A percentile compares a stretch with the other conserved stretches of the same genome.
These are phyloP conservation scores for Eledone cirrhosa DNA, from an alignment of 2,888 invertebrate species.

Conservation along the genomic window DNA sequence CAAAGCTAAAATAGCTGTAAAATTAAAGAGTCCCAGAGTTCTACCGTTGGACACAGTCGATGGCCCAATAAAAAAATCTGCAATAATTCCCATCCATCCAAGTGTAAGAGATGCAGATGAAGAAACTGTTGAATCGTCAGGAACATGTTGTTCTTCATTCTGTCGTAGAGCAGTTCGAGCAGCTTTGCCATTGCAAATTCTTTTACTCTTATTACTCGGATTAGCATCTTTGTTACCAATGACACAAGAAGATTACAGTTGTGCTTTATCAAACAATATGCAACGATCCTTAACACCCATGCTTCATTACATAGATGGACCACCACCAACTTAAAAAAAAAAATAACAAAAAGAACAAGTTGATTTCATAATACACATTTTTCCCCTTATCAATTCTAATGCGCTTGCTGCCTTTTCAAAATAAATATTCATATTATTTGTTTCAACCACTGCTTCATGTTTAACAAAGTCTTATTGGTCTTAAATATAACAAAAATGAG, in stretches of 20 bases:
- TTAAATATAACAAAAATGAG: background rate
- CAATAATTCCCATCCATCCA: too few species aligned
- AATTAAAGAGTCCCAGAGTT: too few species aligned
- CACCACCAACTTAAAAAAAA: constrained; percentile 82
- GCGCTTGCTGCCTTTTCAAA: too few species aligned
- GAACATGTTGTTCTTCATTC: constrained; percentile 70
- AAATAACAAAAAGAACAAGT: constrained; percentile 37
- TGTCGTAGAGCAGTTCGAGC: constrained; percentile 89
- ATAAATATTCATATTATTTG: too few species aligned
- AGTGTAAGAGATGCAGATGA: constrained; percentile 39
- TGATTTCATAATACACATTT: background rate
- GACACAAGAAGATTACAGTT: constrained; percentile 82
- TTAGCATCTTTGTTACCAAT: constrained; percentile 91
- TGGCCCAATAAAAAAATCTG: too few species aligned
- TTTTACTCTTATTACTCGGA: constrained; percentile 90
- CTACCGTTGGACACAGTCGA: too few species aligned
- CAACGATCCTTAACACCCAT: constrained; percentile 87
- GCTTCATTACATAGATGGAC: constrained; percentile 89
- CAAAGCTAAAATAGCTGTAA: too few species aligned
- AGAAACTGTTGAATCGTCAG: constrained; percentile 28
- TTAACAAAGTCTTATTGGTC: background rate
- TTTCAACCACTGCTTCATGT: too few species aligned
- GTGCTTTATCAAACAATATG: constrained; percentile 85
- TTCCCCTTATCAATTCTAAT: background rate
- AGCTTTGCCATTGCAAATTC: constrained; percentile 91